Percentiles rank a stretch among this genome's conserved stretches.
Evolutionary conservation across 35 echinoderm and acorn worm species (phyloP).

Genomic region (Strongylocentrotus purpuratus): DNA sequence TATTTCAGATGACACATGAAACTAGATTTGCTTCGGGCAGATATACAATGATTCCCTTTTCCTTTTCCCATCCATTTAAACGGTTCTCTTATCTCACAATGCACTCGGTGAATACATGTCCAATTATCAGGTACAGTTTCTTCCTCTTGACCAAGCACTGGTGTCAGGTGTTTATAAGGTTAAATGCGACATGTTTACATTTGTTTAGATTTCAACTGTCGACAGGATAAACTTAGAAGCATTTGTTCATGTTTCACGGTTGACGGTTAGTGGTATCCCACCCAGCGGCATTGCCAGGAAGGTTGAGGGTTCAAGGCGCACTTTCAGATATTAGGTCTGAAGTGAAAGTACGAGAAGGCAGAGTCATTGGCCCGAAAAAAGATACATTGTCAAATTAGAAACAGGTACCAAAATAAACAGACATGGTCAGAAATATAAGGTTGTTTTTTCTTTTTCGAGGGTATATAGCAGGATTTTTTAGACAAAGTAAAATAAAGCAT

Average conservation of each 20-base stretch:
- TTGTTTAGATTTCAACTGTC: slow-evolving; percentile 7
- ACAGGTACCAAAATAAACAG: background rate
- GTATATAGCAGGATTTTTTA: background rate
- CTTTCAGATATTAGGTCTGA: background rate
- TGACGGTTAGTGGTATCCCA: background rate
- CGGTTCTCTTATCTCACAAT: background rate
- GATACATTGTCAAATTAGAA: background rate
- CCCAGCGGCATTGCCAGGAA: background rate
- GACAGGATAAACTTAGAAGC: background rate
- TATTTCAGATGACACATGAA: slow-evolving; percentile 4
- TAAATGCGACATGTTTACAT: background rate
- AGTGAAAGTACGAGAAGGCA: background rate
- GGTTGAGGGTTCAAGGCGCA: background rate
- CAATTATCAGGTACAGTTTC: slow-evolving; percentile 3
- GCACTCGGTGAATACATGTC: background rate
- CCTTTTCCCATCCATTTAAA: background rate
- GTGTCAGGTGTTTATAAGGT: background rate
- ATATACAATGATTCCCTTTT: slow-evolving; percentile 18
- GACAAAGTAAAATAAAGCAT: background rate
- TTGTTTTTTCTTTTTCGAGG: background rate
- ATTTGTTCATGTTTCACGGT: background rate
- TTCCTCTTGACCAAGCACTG: background rate
- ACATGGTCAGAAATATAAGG: background rate
- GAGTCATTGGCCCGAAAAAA: background rate
- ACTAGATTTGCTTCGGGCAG: background rate